Conservation (phyloP, 2,113 vertebrate species). For the Hystrix cristata region DNA sequence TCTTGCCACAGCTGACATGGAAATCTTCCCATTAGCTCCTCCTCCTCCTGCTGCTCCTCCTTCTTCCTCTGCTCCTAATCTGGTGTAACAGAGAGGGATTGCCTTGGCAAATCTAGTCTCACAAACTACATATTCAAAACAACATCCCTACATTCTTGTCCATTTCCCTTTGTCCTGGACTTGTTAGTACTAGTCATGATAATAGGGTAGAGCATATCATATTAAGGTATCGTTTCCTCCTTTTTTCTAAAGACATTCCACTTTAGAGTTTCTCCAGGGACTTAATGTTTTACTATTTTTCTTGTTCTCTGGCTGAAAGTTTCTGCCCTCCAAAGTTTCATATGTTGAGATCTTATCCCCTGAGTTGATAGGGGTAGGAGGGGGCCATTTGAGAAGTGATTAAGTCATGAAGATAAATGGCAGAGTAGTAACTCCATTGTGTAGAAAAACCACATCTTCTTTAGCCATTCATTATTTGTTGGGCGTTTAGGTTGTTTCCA, state of each 20-base stretch:
- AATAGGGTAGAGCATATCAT: background rate
- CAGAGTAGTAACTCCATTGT: too few species aligned
- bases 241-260: background rate
- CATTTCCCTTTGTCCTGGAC: background rate
- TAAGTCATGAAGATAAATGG: background rate
- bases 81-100: background rate
- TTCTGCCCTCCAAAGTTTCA: background rate
- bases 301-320: background rate
- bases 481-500: too few species aligned
- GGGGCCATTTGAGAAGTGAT: background rate
- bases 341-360: background rate
- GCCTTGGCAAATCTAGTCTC: background rate
- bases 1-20: background rate
- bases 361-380: background rate
- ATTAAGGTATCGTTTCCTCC: background rate
- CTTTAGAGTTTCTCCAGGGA: background rate
- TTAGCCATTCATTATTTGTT: too few species aligned
- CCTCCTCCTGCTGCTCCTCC: rapidly evolving
- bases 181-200: too few species aligned
- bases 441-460: too few species aligned
- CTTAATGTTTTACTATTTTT: slow-evolving; percentile 1
- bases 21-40: background rate
- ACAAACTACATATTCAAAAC: background rate
- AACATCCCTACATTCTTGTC: background rate
- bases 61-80: background rate